Base-by-base conservation (phyloP, 2,113 vertebrate genomes). In the Synchiropus splendidus region DNA sequence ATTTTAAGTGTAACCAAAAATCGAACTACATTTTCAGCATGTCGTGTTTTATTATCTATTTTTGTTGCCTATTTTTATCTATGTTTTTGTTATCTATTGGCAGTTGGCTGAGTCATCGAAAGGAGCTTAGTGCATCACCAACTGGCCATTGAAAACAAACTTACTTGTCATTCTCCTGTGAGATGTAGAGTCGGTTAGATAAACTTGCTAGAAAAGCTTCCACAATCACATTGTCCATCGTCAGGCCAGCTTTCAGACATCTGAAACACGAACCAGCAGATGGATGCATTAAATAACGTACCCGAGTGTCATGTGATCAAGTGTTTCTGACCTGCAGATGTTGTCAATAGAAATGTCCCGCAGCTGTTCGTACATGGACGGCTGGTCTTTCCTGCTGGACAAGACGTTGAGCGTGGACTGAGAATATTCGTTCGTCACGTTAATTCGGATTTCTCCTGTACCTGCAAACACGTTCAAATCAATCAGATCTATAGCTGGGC, bases 141-240 rank as follows among this genome's bases (percentile, higher is more conserved):
- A n/a, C n/a, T n/a, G n/a, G n/a, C n/a, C n/a, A n/a, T n/a, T n/a
- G n/a, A 17, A 34, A 46, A 8, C 14, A 32, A 14, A 51, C 86
- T 48, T 77, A 98, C 94, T 97, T 98, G 53, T 98, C 92, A 30
- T 88, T 98, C 67, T 98, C 94, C 54, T 97, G 94, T 9, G 94
- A 98, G 75, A 94, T 98, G 75, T 98, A 98, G 10, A 98, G 85
- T n/a, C 94, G 88, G 66, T 97, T 97, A 36, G 94, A 98, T 12
- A 98, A 81, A 73, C 91, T 97, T 59, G 94, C 91, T 39, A 98
- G 78, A 72, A 98, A 98, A 11, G 94, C 94, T 55, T 97, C 91
- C 48, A 95, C 92, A 3, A 97, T 94, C 49, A 93, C 92, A 0
- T 89, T 70, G 41, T 98, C 94, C 72, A 92, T 89, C 0, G 88